phyloP scores from a whole-genome alignment of 1,140 invertebrate genomes.

The Drosophila arizonae region DNA sequence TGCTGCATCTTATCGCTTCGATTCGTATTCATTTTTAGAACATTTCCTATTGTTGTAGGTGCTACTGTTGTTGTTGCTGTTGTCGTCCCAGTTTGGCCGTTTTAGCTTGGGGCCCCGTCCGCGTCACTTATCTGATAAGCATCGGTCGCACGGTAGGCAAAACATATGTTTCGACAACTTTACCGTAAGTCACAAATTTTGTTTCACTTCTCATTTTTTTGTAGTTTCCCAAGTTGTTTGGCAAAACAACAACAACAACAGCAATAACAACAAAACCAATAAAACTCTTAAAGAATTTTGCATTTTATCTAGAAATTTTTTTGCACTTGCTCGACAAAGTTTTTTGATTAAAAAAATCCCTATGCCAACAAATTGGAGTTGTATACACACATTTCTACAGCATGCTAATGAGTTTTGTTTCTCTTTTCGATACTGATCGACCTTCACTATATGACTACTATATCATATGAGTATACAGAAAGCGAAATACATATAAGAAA shows the following conservation, averaged over 20 bases:
- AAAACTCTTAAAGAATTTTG: neutral
- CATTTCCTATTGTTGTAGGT: conserved; percentile 27
- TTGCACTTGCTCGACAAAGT: conserved; percentile 17
- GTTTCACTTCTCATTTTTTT: neutral
- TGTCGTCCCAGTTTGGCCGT: conserved; percentile 1
- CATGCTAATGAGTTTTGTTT: conserved; percentile 4
- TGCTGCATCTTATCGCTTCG: conserved; percentile 33
- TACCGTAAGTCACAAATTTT: conserved; percentile 20
- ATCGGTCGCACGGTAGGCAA: conserved; percentile 25
- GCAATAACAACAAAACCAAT: neutral
- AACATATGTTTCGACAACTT: conserved; percentile 50
- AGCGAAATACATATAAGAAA: neutral
- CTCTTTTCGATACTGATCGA: neutral
- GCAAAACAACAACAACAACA: neutral
- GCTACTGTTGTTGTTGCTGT: conserved; percentile 18
- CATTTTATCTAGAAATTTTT: conserved; percentile 18
- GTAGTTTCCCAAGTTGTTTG: conserved; percentile 2
- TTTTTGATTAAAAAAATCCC: conserved; percentile 11
- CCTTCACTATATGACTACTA: neutral
- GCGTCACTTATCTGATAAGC: conserved; percentile 49
- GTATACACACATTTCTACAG: neutral
- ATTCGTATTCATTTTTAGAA: conserved; percentile 41
- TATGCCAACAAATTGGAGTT: neutral
- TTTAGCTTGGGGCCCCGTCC: conserved; percentile 19
- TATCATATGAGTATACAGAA: neutral